Evolutionary conservation across 1,140 invertebrate species (phyloP).

Genomic region (Sipha flava): DNA sequence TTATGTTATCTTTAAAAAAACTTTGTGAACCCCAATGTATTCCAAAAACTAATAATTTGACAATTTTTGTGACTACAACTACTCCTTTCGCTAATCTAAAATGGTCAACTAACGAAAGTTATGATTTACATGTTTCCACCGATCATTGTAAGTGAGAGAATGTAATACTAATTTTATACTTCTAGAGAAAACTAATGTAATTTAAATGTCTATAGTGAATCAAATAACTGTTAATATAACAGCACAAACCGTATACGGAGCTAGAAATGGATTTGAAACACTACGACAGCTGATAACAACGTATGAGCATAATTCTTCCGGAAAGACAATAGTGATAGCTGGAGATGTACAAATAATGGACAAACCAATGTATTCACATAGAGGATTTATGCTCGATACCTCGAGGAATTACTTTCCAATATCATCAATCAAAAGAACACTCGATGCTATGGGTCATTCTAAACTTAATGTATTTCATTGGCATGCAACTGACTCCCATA

Average conservation of each 20-base stretch:
- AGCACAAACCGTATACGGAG: conserved; percentile 61
- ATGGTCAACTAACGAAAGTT: background rate
- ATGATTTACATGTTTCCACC: background rate
- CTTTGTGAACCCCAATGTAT: background rate
- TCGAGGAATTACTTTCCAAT: conserved; percentile 66
- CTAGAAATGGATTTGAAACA: conserved; percentile 64
- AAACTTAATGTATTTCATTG: conserved; percentile 81
- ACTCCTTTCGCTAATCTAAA: background rate
- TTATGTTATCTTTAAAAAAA: background rate
- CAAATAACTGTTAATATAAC: conserved; percentile 49
- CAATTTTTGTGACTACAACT: background rate
- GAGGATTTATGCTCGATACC: conserved; percentile 70
- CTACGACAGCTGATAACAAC: conserved; percentile 54
- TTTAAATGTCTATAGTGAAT: conserved; percentile 43
- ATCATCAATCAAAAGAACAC: conserved; percentile 55
- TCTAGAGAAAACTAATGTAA: too few relatives aligned
- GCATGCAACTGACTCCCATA: conserved; percentile 76
- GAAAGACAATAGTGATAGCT: conserved; percentile 41
- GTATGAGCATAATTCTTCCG: conserved; percentile 36
- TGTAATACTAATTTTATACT: too few relatives aligned
- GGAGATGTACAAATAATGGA: conserved; percentile 42
- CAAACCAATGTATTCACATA: conserved; percentile 46
- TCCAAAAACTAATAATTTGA: background rate
- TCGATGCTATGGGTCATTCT: conserved; percentile 65
- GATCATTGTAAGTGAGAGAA: background rate